A percentile compares a stretch with the other conserved stretches of the same genome.
phyloP scores from a whole-genome alignment of 2,113 vertebrate genomes.

The Rana temporaria region DNA sequence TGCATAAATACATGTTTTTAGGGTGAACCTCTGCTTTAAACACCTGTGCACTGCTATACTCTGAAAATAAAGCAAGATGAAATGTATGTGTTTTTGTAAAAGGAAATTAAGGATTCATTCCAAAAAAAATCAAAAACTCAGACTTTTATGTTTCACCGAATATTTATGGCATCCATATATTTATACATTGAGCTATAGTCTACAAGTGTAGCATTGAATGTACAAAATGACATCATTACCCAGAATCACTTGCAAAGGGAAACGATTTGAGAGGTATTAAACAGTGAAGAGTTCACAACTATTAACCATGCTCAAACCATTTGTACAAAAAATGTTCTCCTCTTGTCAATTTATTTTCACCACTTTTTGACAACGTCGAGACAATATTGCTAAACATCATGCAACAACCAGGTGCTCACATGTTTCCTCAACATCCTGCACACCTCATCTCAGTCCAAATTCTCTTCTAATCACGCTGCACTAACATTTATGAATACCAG shows the following conservation, averaged over 20 bases:
- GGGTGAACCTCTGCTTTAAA: too few relatives aligned
- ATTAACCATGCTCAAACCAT: constrained; percentile 79
- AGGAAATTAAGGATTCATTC: constrained; percentile 74
- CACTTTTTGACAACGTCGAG: constrained; percentile 60
- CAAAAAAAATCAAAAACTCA: constrained; percentile 63
- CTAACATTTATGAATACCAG: too few relatives aligned
- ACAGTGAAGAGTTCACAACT: constrained; percentile 77
- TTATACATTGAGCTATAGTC: constrained; percentile 79
- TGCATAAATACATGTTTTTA: too few relatives aligned
- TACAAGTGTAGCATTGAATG: constrained; percentile 74
- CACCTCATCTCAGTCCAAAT: neutral
- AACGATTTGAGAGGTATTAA: constrained; percentile 57
- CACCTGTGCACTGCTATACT: too few relatives aligned
- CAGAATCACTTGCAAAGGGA: constrained; percentile 60
- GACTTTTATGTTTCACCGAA: constrained; percentile 77
- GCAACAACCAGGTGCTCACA: constrained; percentile 49
- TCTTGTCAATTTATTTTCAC: constrained; percentile 20
- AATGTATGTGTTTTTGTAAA: constrained; percentile 46
- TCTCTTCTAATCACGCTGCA: neutral
- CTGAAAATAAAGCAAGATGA: too few relatives aligned
- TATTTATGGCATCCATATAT: constrained; percentile 85
- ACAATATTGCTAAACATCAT: constrained; percentile 56
- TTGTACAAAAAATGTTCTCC: constrained; percentile 38
- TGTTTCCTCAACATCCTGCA: constrained; percentile 12
- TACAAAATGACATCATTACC: constrained; percentile 65